These are phyloP conservation scores for Amphiduros pacificus DNA, from an alignment of 2,888 invertebrate genomes.

Conservation along the genomic window DNA sequence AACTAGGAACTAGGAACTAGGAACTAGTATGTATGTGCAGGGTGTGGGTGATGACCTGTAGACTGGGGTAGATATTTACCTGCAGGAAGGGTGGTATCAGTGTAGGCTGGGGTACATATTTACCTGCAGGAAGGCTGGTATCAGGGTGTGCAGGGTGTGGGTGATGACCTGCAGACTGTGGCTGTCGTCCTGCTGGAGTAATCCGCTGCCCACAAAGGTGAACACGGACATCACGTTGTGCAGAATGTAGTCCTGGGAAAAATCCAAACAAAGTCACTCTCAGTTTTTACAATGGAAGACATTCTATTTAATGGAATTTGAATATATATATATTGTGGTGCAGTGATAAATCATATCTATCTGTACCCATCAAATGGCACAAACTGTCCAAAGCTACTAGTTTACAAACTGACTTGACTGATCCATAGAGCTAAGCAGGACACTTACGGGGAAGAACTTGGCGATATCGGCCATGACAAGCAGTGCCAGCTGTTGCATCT, in stretches of 20 bases:
- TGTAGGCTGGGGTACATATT: too few relatives aligned
- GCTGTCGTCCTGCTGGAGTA: constrained; percentile 89
- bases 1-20: too few relatives aligned
- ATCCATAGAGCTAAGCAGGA: not conserved
- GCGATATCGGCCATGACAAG: constrained; percentile 80
- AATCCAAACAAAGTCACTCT: too few relatives aligned
- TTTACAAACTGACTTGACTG: too few relatives aligned
- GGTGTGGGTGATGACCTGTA: constrained; percentile 87
- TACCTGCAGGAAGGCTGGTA: constrained; percentile 77
- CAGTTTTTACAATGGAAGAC: not conserved
- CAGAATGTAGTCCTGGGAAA: constrained; percentile 72
- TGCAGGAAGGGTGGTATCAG: too few relatives aligned
- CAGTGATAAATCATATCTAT: too few relatives aligned
- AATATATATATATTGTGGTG: too few relatives aligned
- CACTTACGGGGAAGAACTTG: constrained; percentile 70
- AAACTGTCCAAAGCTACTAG: too few relatives aligned
- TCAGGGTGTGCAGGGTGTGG: constrained; percentile 84
- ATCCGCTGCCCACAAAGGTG: constrained; percentile 94
- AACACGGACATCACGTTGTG: constrained; percentile 96
- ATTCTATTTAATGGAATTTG: not conserved
- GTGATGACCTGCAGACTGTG: constrained; percentile 93
- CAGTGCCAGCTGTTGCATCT: constrained; percentile 92
- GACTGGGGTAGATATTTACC: constrained; percentile 92
- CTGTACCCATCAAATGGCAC: too few relatives aligned
- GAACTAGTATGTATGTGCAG: too few relatives aligned